Percentiles rank a stretch among this genome's conserved stretches.
These are phyloP conservation scores for Chrysocyon brachyurus DNA, from an alignment of 2,797 vertebrate species.

Conservation along the genomic window DNA sequence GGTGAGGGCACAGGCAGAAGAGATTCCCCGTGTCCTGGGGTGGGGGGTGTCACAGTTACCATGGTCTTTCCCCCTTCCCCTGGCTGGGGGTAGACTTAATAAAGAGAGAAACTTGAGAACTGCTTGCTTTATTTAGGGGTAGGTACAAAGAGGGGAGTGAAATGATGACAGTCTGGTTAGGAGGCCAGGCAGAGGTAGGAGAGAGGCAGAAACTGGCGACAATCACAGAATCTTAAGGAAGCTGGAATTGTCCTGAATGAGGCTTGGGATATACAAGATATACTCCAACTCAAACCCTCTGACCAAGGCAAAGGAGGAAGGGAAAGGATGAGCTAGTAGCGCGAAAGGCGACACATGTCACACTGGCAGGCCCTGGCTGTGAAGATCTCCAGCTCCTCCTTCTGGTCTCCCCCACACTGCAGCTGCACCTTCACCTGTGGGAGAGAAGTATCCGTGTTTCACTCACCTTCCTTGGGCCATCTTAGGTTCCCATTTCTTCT, in stretches of 20 bases:
- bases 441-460: not conserved
- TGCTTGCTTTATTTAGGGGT: constrained; percentile 79
- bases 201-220: not conserved
- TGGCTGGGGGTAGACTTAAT: constrained; percentile 81
- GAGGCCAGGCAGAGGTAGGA: not conserved
- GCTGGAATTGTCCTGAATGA: not conserved
- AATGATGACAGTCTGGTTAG: not conserved
- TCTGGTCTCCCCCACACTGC: constrained; percentile 89
- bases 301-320: not conserved
- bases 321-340: constrained; percentile 87
- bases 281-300: not conserved
- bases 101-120: constrained; percentile 77
- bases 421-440: constrained; percentile 94
- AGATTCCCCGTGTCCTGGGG: constrained; percentile 77
- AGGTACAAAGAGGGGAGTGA: not conserved
- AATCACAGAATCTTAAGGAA: not conserved
- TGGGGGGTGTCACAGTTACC: constrained; percentile 59
- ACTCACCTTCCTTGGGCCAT: not conserved
- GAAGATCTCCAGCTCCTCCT: constrained; percentile 92
- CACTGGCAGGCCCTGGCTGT: constrained; percentile 93
- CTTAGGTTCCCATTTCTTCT: not conserved
- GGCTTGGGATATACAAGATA: not conserved
- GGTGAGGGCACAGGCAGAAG: constrained; percentile 80
- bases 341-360: constrained; percentile 94
- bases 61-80: constrained; percentile 66